Evolutionary conservation across 35 echinoderm and acorn worm species (phyloP), one percentile per base, ranked within the genome.

Genomic region (Chiridota heheva): DNA sequence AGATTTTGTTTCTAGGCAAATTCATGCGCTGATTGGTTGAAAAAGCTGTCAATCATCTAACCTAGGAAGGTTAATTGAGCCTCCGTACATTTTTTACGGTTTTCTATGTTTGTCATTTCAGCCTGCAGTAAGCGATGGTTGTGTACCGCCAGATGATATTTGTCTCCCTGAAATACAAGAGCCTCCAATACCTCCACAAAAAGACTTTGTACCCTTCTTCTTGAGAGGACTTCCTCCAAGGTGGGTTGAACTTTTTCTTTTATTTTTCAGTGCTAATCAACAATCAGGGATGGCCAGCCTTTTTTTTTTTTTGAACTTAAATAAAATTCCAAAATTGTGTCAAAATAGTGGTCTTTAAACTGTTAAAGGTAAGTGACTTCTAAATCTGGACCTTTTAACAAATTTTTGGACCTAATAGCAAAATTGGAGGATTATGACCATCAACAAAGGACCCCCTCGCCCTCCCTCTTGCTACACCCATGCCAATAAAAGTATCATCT

Each of bases 161-260:
- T 55, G 40, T 12, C 44, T 90, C 7, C 92, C 92, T 15, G 81
- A 90, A 10, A 86, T 96, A 40, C 29, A 74, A n/a, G 86, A 90
- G 42, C 92, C 92, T 25, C 92, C 92, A 0, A 89, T 96, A 43
- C 86, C 92, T 35, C 55, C 92, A 31, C 87, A 90, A 57, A 90
- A 96, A 76, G 92, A 86, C 30, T 25, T 39, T 58, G 57, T 96
- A 30, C 92, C 92, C 6, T 17, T 66, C 36, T 72, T 96, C 30
- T 47, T 96, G 37, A 86, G 80, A 71, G 92, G 92, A 70, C 59
- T 96, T 15, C 75, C 92, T 66, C 87, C 87, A 79, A 90, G 92
- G 92, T 96, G 66, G 45, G 5, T 27, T 16, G 26, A 12, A 7
- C 7, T 3, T 51, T 6, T 44, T 48, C 33, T 15, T 51, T 36